These are phyloP conservation scores for Sclerurus mexicanus DNA, from an alignment of 2,113 vertebrate genomes.

Conservation along the genomic window DNA sequence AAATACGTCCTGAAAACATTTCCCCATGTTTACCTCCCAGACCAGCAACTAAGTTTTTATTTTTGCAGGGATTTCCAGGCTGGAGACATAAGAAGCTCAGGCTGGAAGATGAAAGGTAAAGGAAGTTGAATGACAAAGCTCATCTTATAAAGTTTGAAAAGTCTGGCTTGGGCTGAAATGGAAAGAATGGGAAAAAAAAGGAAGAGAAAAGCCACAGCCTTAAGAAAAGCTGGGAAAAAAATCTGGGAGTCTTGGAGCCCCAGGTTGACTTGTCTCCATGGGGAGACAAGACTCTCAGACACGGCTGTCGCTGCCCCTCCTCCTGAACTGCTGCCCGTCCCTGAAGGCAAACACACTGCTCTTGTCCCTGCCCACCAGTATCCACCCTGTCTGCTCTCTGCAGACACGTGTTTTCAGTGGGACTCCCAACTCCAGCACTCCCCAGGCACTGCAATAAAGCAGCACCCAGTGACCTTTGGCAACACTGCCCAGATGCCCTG, in stretches of 20 bases:
- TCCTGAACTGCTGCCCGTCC: neutral
- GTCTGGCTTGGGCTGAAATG: neutral
- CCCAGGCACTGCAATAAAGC: neutral
- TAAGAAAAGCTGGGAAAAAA: neutral
- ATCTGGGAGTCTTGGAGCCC: neutral
- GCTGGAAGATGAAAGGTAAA: neutral
- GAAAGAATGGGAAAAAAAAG: neutral
- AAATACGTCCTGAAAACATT: neutral
- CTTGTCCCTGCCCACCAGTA: neutral
- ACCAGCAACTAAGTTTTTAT: neutral
- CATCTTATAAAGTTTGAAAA: neutral
- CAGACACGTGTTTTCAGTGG: fast-evolving
- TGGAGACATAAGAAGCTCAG: neutral
- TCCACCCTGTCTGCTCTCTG: fast-evolving
- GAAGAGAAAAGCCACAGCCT: neutral
- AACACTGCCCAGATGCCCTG: fast-evolving
- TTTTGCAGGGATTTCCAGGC: neutral
- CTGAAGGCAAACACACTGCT: neutral
- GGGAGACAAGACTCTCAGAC: neutral
- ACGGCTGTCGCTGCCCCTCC: neutral
- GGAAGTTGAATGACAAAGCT: neutral
- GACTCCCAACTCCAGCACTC: neutral
- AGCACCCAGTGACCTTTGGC: neutral
- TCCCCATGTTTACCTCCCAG: neutral
- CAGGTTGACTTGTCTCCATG: fast-evolving